Evolutionary conservation across 2,797 vertebrate species (phyloP).

Genomic region (Hypotaenidia okinawae): DNA sequence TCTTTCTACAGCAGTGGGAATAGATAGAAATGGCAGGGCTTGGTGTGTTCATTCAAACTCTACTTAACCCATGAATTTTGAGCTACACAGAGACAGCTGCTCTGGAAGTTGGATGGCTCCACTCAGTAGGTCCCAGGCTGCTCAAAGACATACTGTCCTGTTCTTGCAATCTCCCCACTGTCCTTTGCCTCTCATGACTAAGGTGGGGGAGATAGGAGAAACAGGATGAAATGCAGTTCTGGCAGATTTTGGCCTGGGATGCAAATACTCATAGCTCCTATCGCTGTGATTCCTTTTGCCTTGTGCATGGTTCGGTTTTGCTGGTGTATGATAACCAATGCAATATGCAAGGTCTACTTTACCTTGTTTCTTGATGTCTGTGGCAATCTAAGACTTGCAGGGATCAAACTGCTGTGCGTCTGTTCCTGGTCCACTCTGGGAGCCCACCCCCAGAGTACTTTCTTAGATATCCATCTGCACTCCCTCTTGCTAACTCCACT

Average conservation of each 20-base stretch:
- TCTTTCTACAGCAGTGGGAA: not conserved
- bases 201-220: not conserved
- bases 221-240: not conserved
- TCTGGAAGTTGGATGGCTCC: not conserved
- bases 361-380: not conserved
- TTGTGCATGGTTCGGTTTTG: not conserved
- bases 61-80: not conserved
- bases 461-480: not conserved
- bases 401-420: not conserved
- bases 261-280: not conserved
- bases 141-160: not conserved
- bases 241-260: not conserved
- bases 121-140: not conserved
- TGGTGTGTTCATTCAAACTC: not conserved
- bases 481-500: not conserved
- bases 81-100: rapidly evolving
- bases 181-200: not conserved
- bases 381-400: not conserved
- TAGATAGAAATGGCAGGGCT: not conserved
- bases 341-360: not conserved
- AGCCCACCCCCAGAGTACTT: not conserved
- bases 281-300: not conserved
- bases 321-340: not conserved
- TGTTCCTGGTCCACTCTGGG: not conserved
- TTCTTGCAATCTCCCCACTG: not conserved